Base-by-base conservation (phyloP, 2,888 invertebrate genomes). In the Lasioglossum morio region DNA sequence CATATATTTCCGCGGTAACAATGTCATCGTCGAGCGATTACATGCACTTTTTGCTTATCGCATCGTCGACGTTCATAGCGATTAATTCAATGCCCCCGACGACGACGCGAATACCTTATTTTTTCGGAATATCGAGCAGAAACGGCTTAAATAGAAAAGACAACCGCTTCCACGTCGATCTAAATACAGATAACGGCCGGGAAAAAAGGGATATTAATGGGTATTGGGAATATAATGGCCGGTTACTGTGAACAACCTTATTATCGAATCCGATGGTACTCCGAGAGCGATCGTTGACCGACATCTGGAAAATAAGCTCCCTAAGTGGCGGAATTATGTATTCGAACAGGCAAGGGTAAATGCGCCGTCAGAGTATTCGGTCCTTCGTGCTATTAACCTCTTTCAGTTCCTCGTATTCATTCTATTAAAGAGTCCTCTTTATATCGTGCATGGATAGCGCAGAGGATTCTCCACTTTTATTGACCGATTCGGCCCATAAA, bases 311-410 rank as follows among this genome's bases (percentile, higher is more conserved):
- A 85, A 85, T 77, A 83, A 79, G 43, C 70, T n/a, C 34, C 14
- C 23, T 66, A 46, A 60, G 63, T 46, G 19, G 57, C 2, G 16
- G 70, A 82, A 66, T 63, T 70, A 75, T 77, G 53, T 57, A 79
- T 57, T 70, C 74, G 43, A 74, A 19, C n/a, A 30, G 48, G 27
- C 63, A 70, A 69, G 74, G 79, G 73, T 80, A 84, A 85, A 84
- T 63, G 84, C 77, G 46, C 77, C 40, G 72, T 53, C 80, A 40
- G 34, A 43, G 66, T 53, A 75, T 77, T 85, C 85, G 79, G 10
- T 60, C 60, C 60, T 80, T 75, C 77, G 70, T 84, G 72, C 85
- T 86, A 81, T 84, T 86, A 81, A 84, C 80, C 85, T 84, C 77
- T 77, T 84, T 84, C 63, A 79, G 70, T 34, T 72, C 46, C 63